Base-by-base conservation (phyloP, 2,797 vertebrate species). In the Enteromius thamalakanensis region DNA sequence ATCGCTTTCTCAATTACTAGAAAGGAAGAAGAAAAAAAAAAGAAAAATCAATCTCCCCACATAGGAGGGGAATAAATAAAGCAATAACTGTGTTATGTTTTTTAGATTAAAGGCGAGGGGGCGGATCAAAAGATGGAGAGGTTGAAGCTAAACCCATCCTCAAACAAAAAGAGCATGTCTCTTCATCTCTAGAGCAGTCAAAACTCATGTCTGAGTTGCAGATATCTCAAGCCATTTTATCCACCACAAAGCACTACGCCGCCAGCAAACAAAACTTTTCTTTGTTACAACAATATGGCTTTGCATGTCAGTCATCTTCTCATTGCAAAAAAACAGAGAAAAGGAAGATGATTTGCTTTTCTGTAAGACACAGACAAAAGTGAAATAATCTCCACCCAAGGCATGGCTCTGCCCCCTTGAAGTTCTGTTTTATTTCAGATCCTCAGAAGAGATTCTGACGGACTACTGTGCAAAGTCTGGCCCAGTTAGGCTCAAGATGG, bases 61-160 rank as follows among this genome's bases (percentile, higher is more conserved):
- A 81, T 87, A 68, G 79, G 75, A 34, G 77, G 77, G 83, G 85
- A 86, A 89, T 81, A 84, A 85, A 88, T 92, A 89, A 87, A 87
- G 79, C 69, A 87, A 81, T 82, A 87, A 85, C 86, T 60, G 62
- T 89, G 76, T 88, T 91, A 78, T 79, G 84, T 84, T 87, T 86
- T 85, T 82, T 85, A 81, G 88, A 87, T 87, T 83, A 85, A 83
- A 86, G 80, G 72, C 84, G 62, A 85, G 60, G 83, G 65, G 40
- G n/a, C 75, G 76, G 89, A 86, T 78, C 74, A 78, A 80, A 58
- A 23, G 70, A 86, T 76, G 80, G 19, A 81, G 42, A 60, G 58
- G 40, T 42, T 42, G 83, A 78, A 45, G 49, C 23, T 64, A 55
- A 72, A n/a, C 29, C 64, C 26, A 49, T 74, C 67, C 45, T 45